Percentiles rank a stretch among this genome's conserved stretches.
Evolutionary conservation across 1,140 invertebrate species (phyloP).

Genomic region (Physella acuta): DNA sequence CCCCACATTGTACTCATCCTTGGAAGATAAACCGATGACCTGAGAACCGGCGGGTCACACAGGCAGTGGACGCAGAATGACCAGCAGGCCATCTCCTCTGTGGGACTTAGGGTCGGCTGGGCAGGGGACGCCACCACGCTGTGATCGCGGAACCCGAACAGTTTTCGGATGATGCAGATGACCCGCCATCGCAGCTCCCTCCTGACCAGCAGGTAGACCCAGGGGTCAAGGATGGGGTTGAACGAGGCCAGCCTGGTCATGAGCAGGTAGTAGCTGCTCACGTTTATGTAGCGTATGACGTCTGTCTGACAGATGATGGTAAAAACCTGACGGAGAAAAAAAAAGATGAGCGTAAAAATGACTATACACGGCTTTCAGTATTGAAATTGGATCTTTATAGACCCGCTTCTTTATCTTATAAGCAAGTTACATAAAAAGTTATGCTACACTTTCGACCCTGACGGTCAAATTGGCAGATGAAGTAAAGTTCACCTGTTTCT

Average conservation of each 20-base stretch:
- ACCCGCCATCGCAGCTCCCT: slow-evolving; percentile 44
- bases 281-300: slow-evolving; percentile 28
- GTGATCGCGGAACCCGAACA: slow-evolving; percentile 28
- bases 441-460: too few species aligned
- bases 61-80: slow-evolving; percentile 47
- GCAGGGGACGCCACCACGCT: slow-evolving; percentile 10
- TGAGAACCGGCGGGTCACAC: slow-evolving; percentile 38
- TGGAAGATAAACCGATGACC: neutral
- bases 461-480: too few species aligned
- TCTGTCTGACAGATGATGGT: slow-evolving; percentile 54
- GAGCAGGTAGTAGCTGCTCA: slow-evolving; percentile 47
- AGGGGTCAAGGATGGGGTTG: slow-evolving; percentile 61
- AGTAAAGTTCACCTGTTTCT: too few species aligned
- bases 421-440: too few species aligned
- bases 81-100: slow-evolving; percentile 32
- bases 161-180: slow-evolving; percentile 34
- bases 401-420: too few species aligned
- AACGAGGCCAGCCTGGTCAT: slow-evolving; percentile 58
- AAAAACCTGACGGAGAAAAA: slow-evolving; percentile 45
- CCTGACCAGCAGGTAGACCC: slow-evolving; percentile 59
- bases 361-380: too few species aligned
- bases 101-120: neutral
- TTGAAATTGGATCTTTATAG: too few species aligned
- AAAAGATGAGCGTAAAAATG: too few species aligned
- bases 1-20: neutral